Evolutionary conservation across 2,888 invertebrate genomes (phyloP).

Genomic region (Beris morrisii): DNA sequence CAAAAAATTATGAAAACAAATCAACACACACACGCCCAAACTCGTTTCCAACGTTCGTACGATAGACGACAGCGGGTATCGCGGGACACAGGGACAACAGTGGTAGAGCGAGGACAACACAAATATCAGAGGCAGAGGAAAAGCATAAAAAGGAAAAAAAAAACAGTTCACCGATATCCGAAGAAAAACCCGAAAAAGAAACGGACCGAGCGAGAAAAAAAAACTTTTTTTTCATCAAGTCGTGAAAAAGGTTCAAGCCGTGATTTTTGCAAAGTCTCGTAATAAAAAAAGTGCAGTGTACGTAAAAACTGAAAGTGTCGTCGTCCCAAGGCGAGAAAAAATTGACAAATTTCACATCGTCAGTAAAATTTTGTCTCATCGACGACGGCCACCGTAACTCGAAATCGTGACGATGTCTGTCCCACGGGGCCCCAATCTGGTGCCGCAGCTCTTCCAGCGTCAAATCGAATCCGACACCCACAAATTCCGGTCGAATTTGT

Average conservation of each 20-base stretch:
- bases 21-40: slow-evolving; percentile 4
- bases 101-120: not conserved
- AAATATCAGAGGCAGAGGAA: not conserved
- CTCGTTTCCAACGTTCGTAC: not conserved
- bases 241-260: no score
- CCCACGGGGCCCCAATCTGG: slow-evolving; percentile 20
- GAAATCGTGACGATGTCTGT: slow-evolving; percentile 24
- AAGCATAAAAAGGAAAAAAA: not conserved
- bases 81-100: not conserved
- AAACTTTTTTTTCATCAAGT: no score
- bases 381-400: not conserved
- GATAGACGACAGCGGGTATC: not conserved
- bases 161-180: not conserved
- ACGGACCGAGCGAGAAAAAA: slow-evolving; percentile 6
- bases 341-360: no score
- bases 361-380: no score
- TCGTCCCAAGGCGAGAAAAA: no score
- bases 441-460: slow-evolving; percentile 17
- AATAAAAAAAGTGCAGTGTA: no score
- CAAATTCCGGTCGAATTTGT: slow-evolving; percentile 46
- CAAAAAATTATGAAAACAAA: slow-evolving; percentile 31
- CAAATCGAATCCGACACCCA: slow-evolving; percentile 29
- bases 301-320: no score
- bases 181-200: not conserved
- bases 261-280: no score